These are phyloP conservation scores for Cephus nigrinus DNA, from an alignment of 2,888 invertebrate species.

Conservation along the genomic window DNA sequence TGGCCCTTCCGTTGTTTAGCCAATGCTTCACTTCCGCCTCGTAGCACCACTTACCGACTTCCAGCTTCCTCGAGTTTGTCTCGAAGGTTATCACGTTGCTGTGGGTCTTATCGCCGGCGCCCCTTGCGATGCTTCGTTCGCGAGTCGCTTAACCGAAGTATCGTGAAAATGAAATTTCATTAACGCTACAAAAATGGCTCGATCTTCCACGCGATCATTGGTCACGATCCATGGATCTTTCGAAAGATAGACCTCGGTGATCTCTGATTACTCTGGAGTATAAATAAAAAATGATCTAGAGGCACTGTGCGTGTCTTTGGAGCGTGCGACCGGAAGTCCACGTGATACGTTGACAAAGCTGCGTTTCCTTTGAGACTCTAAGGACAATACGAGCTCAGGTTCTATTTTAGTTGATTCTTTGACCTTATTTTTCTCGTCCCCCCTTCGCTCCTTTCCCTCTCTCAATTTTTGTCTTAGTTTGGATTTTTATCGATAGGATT, in stretches of 20 bases:
- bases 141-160: not conserved
- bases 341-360: conserved; percentile 58
- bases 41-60: conserved; percentile 44
- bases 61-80: not conserved
- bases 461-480: not conserved
- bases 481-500: not conserved
- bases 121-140: not conserved
- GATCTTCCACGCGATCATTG: not conserved
- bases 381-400: conserved; percentile 25
- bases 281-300: conserved; percentile 1
- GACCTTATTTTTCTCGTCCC: not conserved
- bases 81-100: not conserved
- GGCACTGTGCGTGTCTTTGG: conserved; percentile 39
- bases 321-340: conserved; percentile 64
- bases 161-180: not conserved
- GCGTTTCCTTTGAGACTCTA: conserved; percentile 33
- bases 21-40: conserved; percentile 53
- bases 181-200: not conserved
- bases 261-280: not conserved
- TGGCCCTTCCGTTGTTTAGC: conserved; percentile 57
- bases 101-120: not conserved
- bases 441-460: not conserved
- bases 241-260: not conserved
- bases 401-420: not conserved
- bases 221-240: not conserved